A percentile compares a stretch with the other conserved stretches of the same genome.
phyloP scores from a whole-genome alignment of 1,140 invertebrate genomes.

The Augochlora pura region DNA sequence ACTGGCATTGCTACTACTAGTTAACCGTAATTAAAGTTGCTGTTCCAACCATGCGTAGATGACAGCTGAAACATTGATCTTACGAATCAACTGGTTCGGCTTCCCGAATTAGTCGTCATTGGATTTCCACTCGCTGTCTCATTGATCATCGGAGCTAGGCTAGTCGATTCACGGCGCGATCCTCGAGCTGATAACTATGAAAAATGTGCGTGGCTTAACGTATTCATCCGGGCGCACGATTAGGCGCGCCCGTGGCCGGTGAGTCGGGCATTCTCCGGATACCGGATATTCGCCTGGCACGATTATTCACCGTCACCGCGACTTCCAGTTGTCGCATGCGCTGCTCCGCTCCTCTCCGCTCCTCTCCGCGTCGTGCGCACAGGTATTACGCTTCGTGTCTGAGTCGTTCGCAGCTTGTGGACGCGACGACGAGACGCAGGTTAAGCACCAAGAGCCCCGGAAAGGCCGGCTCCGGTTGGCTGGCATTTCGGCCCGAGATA shows the following conservation, averaged over 20 bases:
- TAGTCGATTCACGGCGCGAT: not conserved
- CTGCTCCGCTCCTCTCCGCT: not conserved
- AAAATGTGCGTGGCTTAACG: slow-evolving; percentile 6
- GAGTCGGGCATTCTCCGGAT: not conserved
- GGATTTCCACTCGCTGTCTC: not conserved
- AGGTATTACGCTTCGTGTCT: too few species aligned
- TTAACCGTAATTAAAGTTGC: too few species aligned
- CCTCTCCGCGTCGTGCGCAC: not conserved
- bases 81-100: too few species aligned
- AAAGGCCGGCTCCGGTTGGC: slow-evolving; percentile 44
- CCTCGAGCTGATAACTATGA: slow-evolving; percentile 1
- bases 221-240: slow-evolving; percentile 9
- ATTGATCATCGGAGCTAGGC: not conserved
- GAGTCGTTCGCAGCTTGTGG: too few species aligned
- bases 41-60: too few species aligned
- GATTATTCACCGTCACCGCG: slow-evolving; percentile 22
- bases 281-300: slow-evolving; percentile 9
- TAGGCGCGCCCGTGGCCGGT: not conserved
- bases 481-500: slow-evolving; percentile 72
- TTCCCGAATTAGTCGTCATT: not conserved
- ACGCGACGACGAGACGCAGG: slow-evolving; percentile 12
- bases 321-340: slow-evolving; percentile 24
- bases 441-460: slow-evolving; percentile 40
- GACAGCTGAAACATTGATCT: too few species aligned
- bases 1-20: too few species aligned